Percentiles rank a stretch among this genome's conserved stretches.
These are phyloP conservation scores for Polypterus senegalus DNA, from an alignment of 2,113 vertebrate species.

Conservation along the genomic window DNA sequence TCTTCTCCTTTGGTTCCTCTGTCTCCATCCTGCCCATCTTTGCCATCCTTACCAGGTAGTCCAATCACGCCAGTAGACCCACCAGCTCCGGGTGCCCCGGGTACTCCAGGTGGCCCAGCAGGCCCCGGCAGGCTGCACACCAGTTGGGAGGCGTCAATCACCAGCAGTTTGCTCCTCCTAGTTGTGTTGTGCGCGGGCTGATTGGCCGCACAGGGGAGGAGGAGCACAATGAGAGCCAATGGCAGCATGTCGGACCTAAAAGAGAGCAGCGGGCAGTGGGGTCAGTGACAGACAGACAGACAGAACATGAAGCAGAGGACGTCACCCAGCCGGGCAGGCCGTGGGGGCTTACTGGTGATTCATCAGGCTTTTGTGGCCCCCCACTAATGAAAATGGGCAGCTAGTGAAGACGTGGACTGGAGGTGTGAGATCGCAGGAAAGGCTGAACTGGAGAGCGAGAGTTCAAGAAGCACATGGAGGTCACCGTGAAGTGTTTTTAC, in stretches of 20 bases:
- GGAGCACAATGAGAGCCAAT: constrained; percentile 51
- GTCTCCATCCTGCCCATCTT: constrained; percentile 72
- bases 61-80: constrained; percentile 76
- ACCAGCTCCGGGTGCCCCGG: constrained; percentile 56
- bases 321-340: no score
- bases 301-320: no score
- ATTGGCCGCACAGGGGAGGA: constrained; percentile 51
- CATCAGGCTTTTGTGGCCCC: no score
- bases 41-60: constrained; percentile 72
- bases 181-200: constrained; percentile 44
- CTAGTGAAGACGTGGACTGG: no score
- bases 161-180: constrained; percentile 44
- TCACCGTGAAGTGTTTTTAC: no score
- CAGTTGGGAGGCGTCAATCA: constrained; percentile 61
- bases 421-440: no score
- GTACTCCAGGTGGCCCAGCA: constrained; percentile 60
- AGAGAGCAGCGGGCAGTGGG: constrained; percentile 10
- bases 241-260: constrained; percentile 61
- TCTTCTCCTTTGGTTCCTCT: constrained; percentile 60
- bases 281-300: no score
- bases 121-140: constrained; percentile 79
- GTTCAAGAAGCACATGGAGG: no score
- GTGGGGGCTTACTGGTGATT: no score
- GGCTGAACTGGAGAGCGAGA: no score
- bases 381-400: no score